Conservation (phyloP, 2,888 invertebrate species). For the Scaptomyza cyrtandrae region DNA sequence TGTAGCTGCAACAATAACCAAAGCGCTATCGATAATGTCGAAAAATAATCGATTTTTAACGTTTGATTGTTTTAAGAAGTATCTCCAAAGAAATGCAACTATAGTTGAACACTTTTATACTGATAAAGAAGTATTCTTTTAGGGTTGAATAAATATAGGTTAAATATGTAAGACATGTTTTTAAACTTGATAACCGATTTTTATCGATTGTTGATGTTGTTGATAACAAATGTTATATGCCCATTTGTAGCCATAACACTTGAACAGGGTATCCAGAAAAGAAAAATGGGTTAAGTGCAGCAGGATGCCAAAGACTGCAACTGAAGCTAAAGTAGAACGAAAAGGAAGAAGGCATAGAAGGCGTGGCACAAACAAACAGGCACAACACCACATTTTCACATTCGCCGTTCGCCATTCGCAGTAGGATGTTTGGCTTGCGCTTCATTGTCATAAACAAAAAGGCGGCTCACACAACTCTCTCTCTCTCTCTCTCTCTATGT, state of each 20-base stretch:
- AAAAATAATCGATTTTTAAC: background rate
- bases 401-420: conserved; percentile 17
- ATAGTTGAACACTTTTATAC: too few relatives aligned
- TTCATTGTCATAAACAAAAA: conserved; percentile 76
- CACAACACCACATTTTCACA: background rate
- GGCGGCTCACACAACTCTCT: background rate
- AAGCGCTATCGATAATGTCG: background rate
- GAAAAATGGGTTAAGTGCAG: conserved; percentile 75
- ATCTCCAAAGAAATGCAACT: too few relatives aligned
- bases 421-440: conserved; percentile 57
- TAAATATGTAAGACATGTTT: too few relatives aligned
- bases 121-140: too few relatives aligned
- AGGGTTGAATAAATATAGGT: too few relatives aligned
- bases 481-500: background rate
- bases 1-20: too few relatives aligned
- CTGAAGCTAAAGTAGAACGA: conserved; percentile 10
- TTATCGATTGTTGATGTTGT: too few relatives aligned
- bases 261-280: conserved; percentile 43
- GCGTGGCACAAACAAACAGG: conserved; percentile 23
- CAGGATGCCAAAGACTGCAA: conserved; percentile 47
- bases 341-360: conserved; percentile 6
- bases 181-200: background rate
- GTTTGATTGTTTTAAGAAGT: background rate
- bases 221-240: too few relatives aligned
- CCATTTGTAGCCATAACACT: too few relatives aligned